Evolutionary conservation across 2,888 invertebrate genomes (phyloP).

Genomic region (Melanostoma scalare): DNA sequence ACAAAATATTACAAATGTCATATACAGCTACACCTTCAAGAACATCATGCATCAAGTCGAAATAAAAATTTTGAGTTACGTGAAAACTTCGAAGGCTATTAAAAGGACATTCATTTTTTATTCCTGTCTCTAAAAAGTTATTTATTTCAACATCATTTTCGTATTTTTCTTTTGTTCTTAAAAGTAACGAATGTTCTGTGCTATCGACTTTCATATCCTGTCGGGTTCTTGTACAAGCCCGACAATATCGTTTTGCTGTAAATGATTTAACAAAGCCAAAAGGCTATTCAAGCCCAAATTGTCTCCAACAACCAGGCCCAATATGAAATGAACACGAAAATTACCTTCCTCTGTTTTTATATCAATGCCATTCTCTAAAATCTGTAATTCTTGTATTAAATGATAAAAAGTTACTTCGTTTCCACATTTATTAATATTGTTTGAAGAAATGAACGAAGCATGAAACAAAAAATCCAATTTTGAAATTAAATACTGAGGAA

Average conservation of each 20-base stretch:
- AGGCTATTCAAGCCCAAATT: slow-evolving; percentile 24
- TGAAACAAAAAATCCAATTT: too few species aligned
- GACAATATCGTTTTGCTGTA: slow-evolving; percentile 8
- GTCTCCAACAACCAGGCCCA: slow-evolving; percentile 22
- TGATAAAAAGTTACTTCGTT: too few species aligned
- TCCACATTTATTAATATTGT: too few species aligned
- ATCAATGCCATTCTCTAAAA: too few species aligned
- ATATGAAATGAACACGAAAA: too few species aligned
- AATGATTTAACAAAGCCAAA: slow-evolving; percentile 13
- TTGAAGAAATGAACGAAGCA: too few species aligned
- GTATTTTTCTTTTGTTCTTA: slow-evolving; percentile 25
- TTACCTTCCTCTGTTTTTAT: too few species aligned
- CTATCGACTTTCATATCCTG: slow-evolving; percentile 15
- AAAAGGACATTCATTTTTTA: slow-evolving; percentile 35
- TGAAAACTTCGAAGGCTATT: slow-evolving; percentile 39
- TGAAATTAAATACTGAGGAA: too few species aligned
- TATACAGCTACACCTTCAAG: slow-evolving; percentile 33
- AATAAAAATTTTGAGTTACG: slow-evolving; percentile 43
- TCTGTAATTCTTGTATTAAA: too few species aligned
- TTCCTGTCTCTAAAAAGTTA: slow-evolving; percentile 33
- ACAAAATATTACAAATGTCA: slow-evolving; percentile 41
- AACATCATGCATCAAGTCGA: slow-evolving; percentile 52
- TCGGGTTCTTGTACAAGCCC: slow-evolving; percentile 9
- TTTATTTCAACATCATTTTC: slow-evolving; percentile 8
- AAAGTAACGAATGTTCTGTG: background rate